Conservation (phyloP, 2,888 invertebrate genomes). For the Hartigia nigra region DNA sequence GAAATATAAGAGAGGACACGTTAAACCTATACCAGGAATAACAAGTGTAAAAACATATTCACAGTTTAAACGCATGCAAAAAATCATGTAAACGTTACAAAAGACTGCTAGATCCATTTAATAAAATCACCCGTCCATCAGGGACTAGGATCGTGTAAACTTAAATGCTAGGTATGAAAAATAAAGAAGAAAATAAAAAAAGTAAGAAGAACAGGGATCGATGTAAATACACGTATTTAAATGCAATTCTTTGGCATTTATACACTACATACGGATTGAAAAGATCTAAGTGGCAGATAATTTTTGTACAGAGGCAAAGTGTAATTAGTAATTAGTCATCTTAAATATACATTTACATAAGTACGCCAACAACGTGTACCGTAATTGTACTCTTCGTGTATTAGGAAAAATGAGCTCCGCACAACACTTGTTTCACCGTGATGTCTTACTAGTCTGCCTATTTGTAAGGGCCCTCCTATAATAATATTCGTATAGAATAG, state of each 20-base stretch:
- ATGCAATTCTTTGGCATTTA: conserved; percentile 62
- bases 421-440: neutral
- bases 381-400: neutral
- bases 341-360: neutral
- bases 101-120: conserved; percentile 4
- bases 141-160: neutral
- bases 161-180: conserved; percentile 11
- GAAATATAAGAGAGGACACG: neutral
- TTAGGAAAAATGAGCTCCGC: neutral
- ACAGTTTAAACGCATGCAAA: conserved; percentile 12
- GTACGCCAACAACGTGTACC: neutral
- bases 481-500: neutral
- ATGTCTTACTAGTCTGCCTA: neutral
- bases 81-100: conserved; percentile 19
- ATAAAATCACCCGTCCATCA: neutral
- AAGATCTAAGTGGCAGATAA: conserved; percentile 18
- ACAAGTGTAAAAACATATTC: neutral
- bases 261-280: conserved; percentile 36
- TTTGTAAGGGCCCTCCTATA: neutral
- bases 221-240: conserved; percentile 45
- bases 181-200: neutral
- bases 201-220: conserved; percentile 25
- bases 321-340: neutral
- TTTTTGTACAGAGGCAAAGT: neutral
- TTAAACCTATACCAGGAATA: neutral